Percentiles rank a stretch among this genome's conserved stretches.
phyloP scores from a whole-genome alignment of 2,888 invertebrate species.

The Synanthedon formicaeformis region DNA sequence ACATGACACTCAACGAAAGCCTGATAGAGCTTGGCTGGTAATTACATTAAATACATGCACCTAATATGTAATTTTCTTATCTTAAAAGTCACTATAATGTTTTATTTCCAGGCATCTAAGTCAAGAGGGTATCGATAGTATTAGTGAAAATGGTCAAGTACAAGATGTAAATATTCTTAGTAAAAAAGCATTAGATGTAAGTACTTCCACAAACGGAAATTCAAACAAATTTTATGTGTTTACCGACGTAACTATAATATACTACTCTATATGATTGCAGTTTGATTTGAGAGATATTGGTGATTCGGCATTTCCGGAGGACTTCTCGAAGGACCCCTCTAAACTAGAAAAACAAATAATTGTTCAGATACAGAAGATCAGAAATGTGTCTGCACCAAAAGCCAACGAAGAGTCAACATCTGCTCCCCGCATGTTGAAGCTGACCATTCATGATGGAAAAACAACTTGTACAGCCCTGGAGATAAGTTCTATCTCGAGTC shows the following conservation, averaged over 20 bases:
- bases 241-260: conserved; percentile 8
- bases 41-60: conserved; percentile 19
- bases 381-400: conserved; percentile 92
- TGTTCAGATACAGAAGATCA: conserved; percentile 88
- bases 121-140: conserved; percentile 75
- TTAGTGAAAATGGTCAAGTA: conserved; percentile 74
- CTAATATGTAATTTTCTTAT: conserved; percentile 4
- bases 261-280: conserved; percentile 48
- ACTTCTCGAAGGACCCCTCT: conserved; percentile 70
- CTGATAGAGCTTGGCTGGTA: conserved; percentile 78
- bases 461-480: conserved; percentile 83
- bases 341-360: conserved; percentile 74
- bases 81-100: conserved; percentile 13
- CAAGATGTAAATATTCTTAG: conserved; percentile 74
- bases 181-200: conserved; percentile 78
- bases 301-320: conserved; percentile 78
- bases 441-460: conserved; percentile 89
- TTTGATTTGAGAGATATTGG: conserved; percentile 85
- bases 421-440: conserved; percentile 86
- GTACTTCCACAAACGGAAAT: conserved; percentile 25
- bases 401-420: conserved; percentile 86
- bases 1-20: conserved; percentile 74
- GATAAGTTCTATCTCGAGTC: conserved; percentile 74
- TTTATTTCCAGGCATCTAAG: conserved; percentile 77
- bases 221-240: background rate